Percentiles rank a stretch among this genome's conserved stretches.
phyloP scores from a whole-genome alignment of 1,140 invertebrate genomes.

The Apocrypta bakeri region DNA sequence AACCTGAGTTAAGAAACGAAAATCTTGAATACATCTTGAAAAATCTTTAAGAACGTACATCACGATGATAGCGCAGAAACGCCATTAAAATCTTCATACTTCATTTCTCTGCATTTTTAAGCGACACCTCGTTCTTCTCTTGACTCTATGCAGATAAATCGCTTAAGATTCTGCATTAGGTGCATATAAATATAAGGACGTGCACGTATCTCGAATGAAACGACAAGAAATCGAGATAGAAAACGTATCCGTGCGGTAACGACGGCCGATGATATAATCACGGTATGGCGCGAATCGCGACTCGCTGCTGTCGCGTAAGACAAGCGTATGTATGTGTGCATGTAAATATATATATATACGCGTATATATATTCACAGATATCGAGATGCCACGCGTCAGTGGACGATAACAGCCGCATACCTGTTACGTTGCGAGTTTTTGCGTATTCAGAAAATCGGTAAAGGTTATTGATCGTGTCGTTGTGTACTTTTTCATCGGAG shows the following conservation, averaged over 20 bases:
- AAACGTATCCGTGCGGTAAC: conserved; percentile 7
- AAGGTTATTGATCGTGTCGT: not conserved
- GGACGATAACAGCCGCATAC: not conserved
- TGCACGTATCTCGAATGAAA: not conserved
- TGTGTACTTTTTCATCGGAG: not conserved
- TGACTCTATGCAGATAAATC: too few relatives aligned
- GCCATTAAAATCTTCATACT: not conserved
- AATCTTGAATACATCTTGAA: not conserved
- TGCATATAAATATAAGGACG: conserved; percentile 7
- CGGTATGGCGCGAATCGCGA: not conserved
- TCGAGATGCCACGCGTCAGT: not conserved
- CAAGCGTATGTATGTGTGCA: not conserved
- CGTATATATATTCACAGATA: not conserved
- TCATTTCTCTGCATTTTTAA: not conserved
- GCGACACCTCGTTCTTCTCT: not conserved
- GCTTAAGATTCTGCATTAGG: too few relatives aligned
- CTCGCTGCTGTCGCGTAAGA: not conserved
- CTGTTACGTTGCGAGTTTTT: too few relatives aligned
- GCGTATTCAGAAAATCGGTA: not conserved
- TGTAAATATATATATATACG: too few relatives aligned
- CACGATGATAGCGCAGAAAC: not conserved
- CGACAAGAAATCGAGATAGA: conserved; percentile 24
- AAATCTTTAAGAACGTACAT: not conserved
- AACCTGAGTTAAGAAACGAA: not conserved
- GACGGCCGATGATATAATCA: conserved; percentile 28